A percentile compares a stretch with the other conserved stretches of the same genome.
Conservation (phyloP, 2,113 vertebrate species). For the Chaenocephalus aceratus region DNA sequence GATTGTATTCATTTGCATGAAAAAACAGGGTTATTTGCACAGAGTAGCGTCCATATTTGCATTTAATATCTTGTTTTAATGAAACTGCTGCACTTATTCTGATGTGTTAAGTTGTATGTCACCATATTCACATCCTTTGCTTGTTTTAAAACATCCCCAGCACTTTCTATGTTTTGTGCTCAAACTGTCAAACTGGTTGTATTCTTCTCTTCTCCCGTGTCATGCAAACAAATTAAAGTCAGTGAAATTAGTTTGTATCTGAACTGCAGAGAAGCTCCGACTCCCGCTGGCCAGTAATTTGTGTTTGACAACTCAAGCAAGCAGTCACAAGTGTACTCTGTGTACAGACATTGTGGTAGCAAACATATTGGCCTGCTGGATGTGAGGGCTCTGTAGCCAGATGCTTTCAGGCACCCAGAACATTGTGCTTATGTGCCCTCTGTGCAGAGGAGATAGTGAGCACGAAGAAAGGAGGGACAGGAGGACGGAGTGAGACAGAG, state of each 20-base stretch:
- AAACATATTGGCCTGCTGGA: constrained; percentile 83
- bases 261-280: constrained; percentile 77
- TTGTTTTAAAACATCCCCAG: constrained; percentile 32
- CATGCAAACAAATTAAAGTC: constrained; percentile 78
- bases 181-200: constrained; percentile 77
- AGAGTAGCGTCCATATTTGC: not conserved
- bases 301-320: constrained; percentile 88
- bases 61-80: no score
- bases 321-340: constrained; percentile 81
- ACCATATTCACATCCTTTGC: constrained; percentile 47
- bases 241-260: constrained; percentile 83
- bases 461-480: constrained; percentile 73
- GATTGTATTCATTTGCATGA: no score
- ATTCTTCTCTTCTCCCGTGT: constrained; percentile 59
- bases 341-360: constrained; percentile 84
- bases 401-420: constrained; percentile 78
- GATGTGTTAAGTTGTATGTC: constrained; percentile 49
- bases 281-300: constrained; percentile 85
- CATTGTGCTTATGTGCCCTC: constrained; percentile 83
- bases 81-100: constrained; percentile 25
- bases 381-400: constrained; percentile 77
- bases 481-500: constrained; percentile 45
- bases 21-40: not conserved
- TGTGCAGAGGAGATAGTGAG: constrained; percentile 84
- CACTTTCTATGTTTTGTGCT: constrained; percentile 67